phyloP scores from a whole-genome alignment of 2,797 vertebrate genomes.

The Alosa sapidissima region DNA sequence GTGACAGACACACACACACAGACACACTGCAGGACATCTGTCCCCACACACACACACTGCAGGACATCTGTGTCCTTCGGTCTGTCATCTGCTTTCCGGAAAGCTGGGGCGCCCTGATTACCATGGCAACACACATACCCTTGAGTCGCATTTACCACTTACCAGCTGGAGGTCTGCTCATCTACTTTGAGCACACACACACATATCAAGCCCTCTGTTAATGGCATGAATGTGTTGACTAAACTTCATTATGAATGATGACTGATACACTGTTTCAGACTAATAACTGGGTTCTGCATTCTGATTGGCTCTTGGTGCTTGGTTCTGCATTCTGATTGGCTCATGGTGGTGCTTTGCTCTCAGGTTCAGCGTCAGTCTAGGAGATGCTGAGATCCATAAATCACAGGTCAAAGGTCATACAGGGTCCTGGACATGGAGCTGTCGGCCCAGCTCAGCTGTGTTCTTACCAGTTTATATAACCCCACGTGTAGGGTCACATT shows the following conservation, averaged over 20 bases:
- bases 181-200: not conserved
- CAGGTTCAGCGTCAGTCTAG: not conserved
- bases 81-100: conserved; percentile 15
- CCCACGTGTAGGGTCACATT: too few species aligned
- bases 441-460: too few species aligned
- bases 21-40: not conserved
- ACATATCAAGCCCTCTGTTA: not conserved
- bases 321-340: too few species aligned
- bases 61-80: not conserved
- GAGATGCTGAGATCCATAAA: not conserved
- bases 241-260: not conserved
- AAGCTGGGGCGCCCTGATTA: not conserved
- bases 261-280: not conserved
- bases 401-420: too few species aligned
- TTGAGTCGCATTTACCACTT: not conserved
- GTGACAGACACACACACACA: conserved; percentile 10
- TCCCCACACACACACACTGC: not conserved
- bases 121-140: conserved; percentile 14
- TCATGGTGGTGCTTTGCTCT: not conserved
- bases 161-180: not conserved
- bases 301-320: not conserved
- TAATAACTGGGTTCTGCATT: not conserved
- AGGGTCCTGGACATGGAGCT: too few species aligned
- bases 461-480: too few species aligned
- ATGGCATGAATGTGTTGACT: not conserved